phyloP scores from a whole-genome alignment of 1,140 invertebrate genomes.

The Papilio xuthus region DNA sequence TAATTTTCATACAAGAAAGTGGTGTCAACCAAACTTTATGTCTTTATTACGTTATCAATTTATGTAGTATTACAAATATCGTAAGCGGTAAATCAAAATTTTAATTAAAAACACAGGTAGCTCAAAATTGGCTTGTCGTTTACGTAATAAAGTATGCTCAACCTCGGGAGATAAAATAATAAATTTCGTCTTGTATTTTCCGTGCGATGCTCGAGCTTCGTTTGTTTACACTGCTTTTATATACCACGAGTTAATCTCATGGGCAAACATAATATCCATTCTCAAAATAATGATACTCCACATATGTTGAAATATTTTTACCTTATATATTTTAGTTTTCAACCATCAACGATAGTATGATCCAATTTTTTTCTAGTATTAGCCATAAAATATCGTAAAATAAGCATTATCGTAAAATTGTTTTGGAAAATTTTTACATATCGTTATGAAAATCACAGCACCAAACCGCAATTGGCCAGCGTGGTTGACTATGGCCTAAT shows the following conservation, averaged over 20 bases:
- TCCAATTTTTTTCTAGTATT: too few species aligned
- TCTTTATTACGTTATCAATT: neutral
- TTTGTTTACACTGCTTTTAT: constrained; percentile 24
- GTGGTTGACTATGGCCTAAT: too few species aligned
- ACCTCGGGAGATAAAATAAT: constrained; percentile 26
- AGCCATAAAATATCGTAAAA: too few species aligned
- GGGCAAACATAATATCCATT: constrained; percentile 3
- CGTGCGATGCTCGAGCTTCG: neutral
- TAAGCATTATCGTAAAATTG: too few species aligned
- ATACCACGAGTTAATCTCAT: constrained; percentile 17
- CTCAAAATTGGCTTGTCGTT: constrained; percentile 22
- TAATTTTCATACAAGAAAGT: too few species aligned
- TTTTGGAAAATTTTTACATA: too few species aligned
- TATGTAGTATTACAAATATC: neutral
- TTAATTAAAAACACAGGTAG: constrained; percentile 22
- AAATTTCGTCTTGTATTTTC: constrained; percentile 19
- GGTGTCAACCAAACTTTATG: too few species aligned
- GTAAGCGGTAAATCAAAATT: neutral
- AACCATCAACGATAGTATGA: neutral
- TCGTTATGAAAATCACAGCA: too few species aligned
- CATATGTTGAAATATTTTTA: constrained; percentile 2
- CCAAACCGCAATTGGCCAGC: too few species aligned
- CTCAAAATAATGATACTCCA: constrained; percentile 11
- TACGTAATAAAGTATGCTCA: constrained; percentile 26
- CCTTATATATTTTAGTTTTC: neutral